Evolutionary conservation across 2,888 invertebrate species (phyloP).

Genomic region (Microctonus aethiopoides): DNA sequence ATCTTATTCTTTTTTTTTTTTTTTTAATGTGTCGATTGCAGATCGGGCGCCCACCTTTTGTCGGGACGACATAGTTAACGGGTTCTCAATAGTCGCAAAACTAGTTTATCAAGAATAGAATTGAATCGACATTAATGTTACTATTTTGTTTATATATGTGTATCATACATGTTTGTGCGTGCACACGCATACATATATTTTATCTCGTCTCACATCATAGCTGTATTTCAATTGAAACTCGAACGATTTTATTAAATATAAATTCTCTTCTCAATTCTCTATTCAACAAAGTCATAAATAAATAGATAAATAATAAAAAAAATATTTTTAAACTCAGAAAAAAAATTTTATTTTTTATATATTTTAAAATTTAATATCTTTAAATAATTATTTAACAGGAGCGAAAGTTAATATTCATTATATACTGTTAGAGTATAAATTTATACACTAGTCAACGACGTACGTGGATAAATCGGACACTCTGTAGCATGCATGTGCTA

Average conservation of each 20-base stretch:
- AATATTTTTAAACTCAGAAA: too few relatives aligned
- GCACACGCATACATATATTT: background rate
- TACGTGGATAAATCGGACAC: background rate
- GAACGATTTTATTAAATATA: background rate
- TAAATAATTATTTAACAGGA: too few relatives aligned
- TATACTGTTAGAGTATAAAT: conserved; percentile 29
- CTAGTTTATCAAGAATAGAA: conserved; percentile 22
- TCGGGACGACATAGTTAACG: conserved; percentile 21
- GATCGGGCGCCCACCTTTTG: conserved; percentile 14
- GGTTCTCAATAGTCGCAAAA: conserved; percentile 9
- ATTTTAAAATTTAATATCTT: too few relatives aligned
- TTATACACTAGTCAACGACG: conserved; percentile 10
- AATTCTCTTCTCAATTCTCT: background rate
- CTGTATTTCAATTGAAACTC: background rate
- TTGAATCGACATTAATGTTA: conserved; percentile 9
- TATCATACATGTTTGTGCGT: background rate
- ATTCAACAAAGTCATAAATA: background rate
- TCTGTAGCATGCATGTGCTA: background rate
- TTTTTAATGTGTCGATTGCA: background rate
- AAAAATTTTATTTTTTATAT: too few relatives aligned
- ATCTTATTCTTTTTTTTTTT: background rate
- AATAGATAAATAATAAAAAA: background rate
- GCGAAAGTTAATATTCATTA: conserved; percentile 28
- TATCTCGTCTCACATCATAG: background rate
- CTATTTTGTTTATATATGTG: background rate